phyloP scores from a whole-genome alignment of 2,797 vertebrate genomes.

The Microhierax caerulescens region DNA sequence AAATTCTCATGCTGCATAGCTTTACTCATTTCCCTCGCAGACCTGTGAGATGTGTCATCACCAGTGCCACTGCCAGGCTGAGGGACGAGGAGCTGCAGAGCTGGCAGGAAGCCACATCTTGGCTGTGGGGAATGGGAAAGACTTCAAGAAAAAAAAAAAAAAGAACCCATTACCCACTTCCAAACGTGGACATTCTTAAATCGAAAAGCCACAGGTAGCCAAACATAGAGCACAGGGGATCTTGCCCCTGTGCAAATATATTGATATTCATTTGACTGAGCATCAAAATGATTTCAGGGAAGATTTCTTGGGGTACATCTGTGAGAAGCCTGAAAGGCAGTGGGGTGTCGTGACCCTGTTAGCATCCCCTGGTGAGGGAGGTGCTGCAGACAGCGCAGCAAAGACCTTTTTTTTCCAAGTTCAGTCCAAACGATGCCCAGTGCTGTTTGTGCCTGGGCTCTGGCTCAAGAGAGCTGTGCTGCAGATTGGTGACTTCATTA shows the following conservation, averaged over 20 bases:
- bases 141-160: not conserved
- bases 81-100: not conserved
- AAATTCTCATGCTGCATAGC: not conserved
- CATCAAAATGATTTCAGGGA: not conserved
- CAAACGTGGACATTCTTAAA: accelerated
- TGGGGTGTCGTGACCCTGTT: not conserved
- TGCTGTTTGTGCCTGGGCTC: not conserved
- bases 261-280: accelerated
- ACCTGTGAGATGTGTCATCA: not conserved
- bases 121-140: not conserved
- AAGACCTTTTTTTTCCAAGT: not conserved
- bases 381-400: not conserved
- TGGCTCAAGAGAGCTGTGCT: not conserved
- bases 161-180: not conserved
- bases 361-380: not conserved
- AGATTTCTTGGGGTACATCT: not conserved
- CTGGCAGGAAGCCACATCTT: not conserved
- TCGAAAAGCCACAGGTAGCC: not conserved
- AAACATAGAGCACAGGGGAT: not conserved
- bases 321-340: not conserved
- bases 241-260: not conserved
- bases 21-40: not conserved
- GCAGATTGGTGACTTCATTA: not conserved
- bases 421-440: not conserved
- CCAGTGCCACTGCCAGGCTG: not conserved